Evolutionary conservation across 2,888 invertebrate genomes (phyloP), one percentile per base, ranked within the genome.

Genomic region (Agonopterix heracliana): DNA sequence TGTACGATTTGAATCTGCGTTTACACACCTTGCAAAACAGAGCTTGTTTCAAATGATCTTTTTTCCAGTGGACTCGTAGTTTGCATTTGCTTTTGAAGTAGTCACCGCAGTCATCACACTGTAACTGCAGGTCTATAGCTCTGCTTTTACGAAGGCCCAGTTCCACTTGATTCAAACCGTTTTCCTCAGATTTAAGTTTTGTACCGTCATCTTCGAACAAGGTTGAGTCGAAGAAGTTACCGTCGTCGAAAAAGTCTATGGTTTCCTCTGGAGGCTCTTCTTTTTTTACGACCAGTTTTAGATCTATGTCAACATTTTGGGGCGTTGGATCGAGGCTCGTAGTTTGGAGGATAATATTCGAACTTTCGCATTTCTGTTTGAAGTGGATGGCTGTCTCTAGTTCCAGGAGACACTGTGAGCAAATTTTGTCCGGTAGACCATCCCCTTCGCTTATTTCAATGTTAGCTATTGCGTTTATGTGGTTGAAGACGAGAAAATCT

Each of bases 401-500:
- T 48, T 81, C 78, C 5, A 70, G 35, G 10, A 81, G 66, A 55
- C 87, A 87, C 8, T 61, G 58, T 1, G 66, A 62, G 54, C 87
- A 87, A 56, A 87, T 84, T 53, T 55, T 68, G 34, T 69, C 63
- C 0, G 87, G 85, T n/a, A 81, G 63, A 1, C 77, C 77, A 53
- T 86, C 86, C 5, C 63, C 66, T 53, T 68, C 45, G 36, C 58
- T 63, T 48, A 87, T 81, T 41, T 69, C 59, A 4, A 87, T 60
- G 38, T 74, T 72, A 1, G 82, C 67, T 45, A 87, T 58, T 8
- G 63, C 63, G 50, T 72, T 73, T 13, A 87, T 75, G 55, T 75
- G 73, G 43, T 80, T 75, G 26, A 63, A 71, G 51, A 85, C 60
- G 2, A 66, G 54, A 46, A 54, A 63, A 55, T 68, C 62, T 52